A percentile compares a stretch with the other conserved stretches of the same genome.
phyloP scores from a whole-genome alignment of 1,140 invertebrate genomes.

The Drosophila kurseongensis region DNA sequence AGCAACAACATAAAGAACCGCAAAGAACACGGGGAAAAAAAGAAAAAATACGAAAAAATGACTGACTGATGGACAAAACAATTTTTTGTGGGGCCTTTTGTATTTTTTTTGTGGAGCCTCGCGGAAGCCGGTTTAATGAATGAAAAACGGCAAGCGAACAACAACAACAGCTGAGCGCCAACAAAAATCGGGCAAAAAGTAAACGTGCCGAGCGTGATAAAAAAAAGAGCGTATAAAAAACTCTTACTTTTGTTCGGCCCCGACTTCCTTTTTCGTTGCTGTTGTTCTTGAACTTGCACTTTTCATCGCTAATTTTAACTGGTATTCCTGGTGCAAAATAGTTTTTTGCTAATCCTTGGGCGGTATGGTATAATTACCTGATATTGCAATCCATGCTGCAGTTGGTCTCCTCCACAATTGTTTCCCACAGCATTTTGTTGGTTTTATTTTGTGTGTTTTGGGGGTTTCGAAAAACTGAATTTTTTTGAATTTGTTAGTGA shows the following conservation, averaged over 20 bases:
- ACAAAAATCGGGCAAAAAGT: slow-evolving; percentile 57
- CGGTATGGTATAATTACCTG: slow-evolving; percentile 76
- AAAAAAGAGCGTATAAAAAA: slow-evolving; percentile 49
- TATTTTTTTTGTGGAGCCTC: slow-evolving; percentile 51
- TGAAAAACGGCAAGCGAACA: slow-evolving; percentile 60
- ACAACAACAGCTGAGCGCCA: slow-evolving; percentile 73
- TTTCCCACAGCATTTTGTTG: slow-evolving; percentile 82
- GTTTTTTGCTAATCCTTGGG: slow-evolving; percentile 28
- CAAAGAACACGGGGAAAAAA: slow-evolving; percentile 50
- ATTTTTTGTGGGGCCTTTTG: slow-evolving; percentile 32
- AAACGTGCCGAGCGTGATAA: slow-evolving; percentile 69
- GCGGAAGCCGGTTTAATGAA: slow-evolving; percentile 82
- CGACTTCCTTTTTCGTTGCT: slow-evolving; percentile 21
- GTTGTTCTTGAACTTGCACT: slow-evolving; percentile 59
- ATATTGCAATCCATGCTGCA: slow-evolving; percentile 79
- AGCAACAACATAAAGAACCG: slow-evolving; percentile 48
- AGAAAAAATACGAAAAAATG: slow-evolving; percentile 38
- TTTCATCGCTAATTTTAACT: slow-evolving; percentile 31
- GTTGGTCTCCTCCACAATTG: slow-evolving; percentile 75
- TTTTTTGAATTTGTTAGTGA: slow-evolving; percentile 12
- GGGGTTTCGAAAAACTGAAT: slow-evolving; percentile 24
- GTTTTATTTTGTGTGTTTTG: slow-evolving; percentile 24
- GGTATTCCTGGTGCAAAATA: slow-evolving; percentile 44
- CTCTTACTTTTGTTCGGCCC: slow-evolving; percentile 73
- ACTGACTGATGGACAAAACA: slow-evolving; percentile 27